Evolutionary conservation across 2,113 vertebrate genomes (phyloP).

Genomic region (Bubo bubo): DNA sequence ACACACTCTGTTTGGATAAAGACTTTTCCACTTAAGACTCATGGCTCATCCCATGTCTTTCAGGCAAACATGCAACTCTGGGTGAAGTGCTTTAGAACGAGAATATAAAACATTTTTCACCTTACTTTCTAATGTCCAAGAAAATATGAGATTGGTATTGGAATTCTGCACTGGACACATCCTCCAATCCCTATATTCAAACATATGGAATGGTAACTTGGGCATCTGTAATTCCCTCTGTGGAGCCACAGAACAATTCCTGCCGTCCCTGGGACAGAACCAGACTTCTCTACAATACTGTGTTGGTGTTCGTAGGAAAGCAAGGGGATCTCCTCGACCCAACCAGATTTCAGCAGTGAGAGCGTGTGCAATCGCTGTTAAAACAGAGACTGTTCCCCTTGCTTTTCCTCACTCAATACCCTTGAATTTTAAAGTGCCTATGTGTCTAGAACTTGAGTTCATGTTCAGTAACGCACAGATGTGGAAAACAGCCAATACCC

Average conservation of each 20-base stretch:
- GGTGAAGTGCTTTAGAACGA: not conserved
- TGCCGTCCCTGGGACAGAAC: not conserved
- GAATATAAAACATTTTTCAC: not conserved
- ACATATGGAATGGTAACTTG: not conserved
- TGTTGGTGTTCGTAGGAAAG: not conserved
- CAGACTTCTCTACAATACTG: not conserved
- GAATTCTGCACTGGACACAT: not conserved
- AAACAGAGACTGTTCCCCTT: not conserved
- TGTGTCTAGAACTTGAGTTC: not conserved
- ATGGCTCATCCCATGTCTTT: not conserved
- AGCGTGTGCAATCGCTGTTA: not conserved
- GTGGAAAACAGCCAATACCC: not conserved
- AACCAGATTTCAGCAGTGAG: not conserved
- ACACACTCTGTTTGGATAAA: not conserved
- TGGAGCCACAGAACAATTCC: not conserved
- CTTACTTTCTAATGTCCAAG: not conserved
- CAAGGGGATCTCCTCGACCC: too few relatives aligned
- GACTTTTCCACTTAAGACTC: not conserved
- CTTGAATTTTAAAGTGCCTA: not conserved
- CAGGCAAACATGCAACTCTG: accelerated
- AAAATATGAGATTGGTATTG: not conserved
- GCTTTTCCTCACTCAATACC: not conserved
- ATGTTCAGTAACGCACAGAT: not conserved
- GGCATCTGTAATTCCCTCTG: not conserved
- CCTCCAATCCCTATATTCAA: not conserved